Percentiles rank a stretch among this genome's conserved stretches.
These are phyloP conservation scores for Oryzaephilus surinamensis DNA, from an alignment of 1,140 invertebrate genomes.

Conservation along the genomic window DNA sequence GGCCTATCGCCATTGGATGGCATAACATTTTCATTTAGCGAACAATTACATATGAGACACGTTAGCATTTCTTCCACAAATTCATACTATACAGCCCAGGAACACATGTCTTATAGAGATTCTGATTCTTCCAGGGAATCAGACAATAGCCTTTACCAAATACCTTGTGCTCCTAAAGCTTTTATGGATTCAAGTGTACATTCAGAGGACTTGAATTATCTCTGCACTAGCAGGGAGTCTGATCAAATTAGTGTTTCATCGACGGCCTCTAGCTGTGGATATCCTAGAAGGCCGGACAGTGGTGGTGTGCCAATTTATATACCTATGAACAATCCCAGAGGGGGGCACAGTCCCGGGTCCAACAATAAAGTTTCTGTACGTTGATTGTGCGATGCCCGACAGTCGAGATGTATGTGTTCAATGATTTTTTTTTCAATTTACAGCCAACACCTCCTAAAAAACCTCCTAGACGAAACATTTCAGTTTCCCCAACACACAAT, in stretches of 20 bases:
- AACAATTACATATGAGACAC: constrained; percentile 22
- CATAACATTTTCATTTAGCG: constrained; percentile 29
- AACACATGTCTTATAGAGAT: constrained; percentile 9
- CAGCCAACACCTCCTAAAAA: constrained; percentile 78
- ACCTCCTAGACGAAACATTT: constrained; percentile 72
- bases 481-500: constrained; percentile 67
- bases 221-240: constrained; percentile 28
- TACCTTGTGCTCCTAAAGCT: constrained; percentile 42
- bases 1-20: constrained; percentile 24
- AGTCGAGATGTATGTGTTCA: no score
- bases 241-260: constrained; percentile 38
- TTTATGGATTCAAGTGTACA: constrained; percentile 43
- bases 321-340: constrained; percentile 34
- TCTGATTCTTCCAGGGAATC: constrained; percentile 41
- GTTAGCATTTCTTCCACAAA: constrained; percentile 17
- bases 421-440: constrained; percentile 2
- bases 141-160: constrained; percentile 46
- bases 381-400: not conserved
- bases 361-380: constrained; percentile 40
- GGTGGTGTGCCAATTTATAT: constrained; percentile 33
- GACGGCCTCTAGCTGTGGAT: constrained; percentile 36
- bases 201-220: constrained; percentile 43
- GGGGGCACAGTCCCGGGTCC: constrained; percentile 36
- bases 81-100: constrained; percentile 19
- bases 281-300: constrained; percentile 33